Conservation (phyloP, 2,797 vertebrate genomes). For the Fringilla coelebs region DNA sequence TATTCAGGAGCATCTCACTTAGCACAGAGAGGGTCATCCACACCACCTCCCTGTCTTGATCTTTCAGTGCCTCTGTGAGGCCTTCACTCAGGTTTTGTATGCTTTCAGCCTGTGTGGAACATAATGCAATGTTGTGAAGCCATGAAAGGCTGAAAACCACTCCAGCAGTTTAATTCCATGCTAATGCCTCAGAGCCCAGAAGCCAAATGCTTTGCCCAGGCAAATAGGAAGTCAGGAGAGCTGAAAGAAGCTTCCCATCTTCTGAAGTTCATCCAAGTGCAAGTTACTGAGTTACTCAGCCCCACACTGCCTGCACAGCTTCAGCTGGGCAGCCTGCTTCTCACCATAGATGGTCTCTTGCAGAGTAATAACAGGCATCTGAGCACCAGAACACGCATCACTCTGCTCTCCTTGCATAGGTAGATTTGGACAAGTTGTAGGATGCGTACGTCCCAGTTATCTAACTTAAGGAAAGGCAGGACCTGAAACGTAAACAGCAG, state of each 20-base stretch:
- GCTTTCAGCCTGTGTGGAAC: background rate
- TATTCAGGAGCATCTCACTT: background rate
- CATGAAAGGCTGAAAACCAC: background rate
- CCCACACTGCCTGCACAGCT: background rate
- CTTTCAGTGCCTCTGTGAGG: background rate
- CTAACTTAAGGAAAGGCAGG: background rate
- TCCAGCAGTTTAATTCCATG: background rate
- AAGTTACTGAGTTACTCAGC: background rate
- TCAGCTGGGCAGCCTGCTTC: background rate
- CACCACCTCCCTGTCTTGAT: background rate
- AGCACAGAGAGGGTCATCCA: background rate
- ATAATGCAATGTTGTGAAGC: background rate
- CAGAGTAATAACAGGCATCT: background rate
- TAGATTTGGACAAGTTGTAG: background rate
- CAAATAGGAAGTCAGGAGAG: background rate
- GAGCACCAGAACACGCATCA: background rate
- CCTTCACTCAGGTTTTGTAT: background rate
- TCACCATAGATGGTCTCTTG: background rate
- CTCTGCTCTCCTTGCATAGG: rapidly evolving
- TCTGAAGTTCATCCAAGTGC: background rate
- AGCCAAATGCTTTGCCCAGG: background rate
- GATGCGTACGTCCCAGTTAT: rapidly evolving
- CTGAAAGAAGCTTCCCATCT: background rate
- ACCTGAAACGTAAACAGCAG: background rate
- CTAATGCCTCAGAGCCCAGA: background rate